Percentiles rank a stretch among this genome's conserved stretches.
These are phyloP conservation scores for Amblyjoppa proteus DNA, from an alignment of 2,888 invertebrate species.

Conservation along the genomic window DNA sequence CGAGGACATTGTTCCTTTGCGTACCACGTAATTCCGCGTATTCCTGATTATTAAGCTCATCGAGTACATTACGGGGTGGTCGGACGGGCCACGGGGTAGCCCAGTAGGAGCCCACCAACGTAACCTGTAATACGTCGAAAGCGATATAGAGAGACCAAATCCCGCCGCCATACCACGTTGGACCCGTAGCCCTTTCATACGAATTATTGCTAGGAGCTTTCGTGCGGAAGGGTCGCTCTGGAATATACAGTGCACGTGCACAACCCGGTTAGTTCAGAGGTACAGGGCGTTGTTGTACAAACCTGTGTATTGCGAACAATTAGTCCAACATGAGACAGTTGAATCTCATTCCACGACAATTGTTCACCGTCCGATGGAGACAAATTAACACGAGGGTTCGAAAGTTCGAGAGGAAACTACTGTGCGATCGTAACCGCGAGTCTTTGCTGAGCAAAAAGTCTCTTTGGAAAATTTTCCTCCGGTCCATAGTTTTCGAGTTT, in stretches of 20 bases:
- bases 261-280: constrained; percentile 39
- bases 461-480: background rate
- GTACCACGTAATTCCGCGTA: constrained; percentile 71
- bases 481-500: background rate
- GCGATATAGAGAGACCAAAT: constrained; percentile 31
- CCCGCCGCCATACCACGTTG: constrained; percentile 19
- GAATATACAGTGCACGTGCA: constrained; percentile 58
- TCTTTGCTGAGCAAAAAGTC: background rate
- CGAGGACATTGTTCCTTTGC: constrained; percentile 69
- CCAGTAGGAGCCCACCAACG: constrained; percentile 67
- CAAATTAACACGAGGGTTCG: background rate
- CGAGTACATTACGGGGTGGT: constrained; percentile 68
- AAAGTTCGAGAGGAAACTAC: background rate
- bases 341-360: constrained; percentile 53
- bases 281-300: constrained; percentile 7
- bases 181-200: constrained; percentile 63
- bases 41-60: constrained; percentile 74
- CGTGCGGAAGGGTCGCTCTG: constrained; percentile 69
- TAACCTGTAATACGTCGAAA: constrained; percentile 68
- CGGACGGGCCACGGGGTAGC: constrained; percentile 43
- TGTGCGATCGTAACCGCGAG: background rate
- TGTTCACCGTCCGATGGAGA: background rate
- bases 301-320: constrained; percentile 37
- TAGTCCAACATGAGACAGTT: constrained; percentile 6
- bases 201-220: constrained; percentile 70